A percentile compares a stretch with the other conserved stretches of the same genome.
phyloP scores from a whole-genome alignment of 2,888 invertebrate genomes.

The Hipparchia sbordonii region DNA sequence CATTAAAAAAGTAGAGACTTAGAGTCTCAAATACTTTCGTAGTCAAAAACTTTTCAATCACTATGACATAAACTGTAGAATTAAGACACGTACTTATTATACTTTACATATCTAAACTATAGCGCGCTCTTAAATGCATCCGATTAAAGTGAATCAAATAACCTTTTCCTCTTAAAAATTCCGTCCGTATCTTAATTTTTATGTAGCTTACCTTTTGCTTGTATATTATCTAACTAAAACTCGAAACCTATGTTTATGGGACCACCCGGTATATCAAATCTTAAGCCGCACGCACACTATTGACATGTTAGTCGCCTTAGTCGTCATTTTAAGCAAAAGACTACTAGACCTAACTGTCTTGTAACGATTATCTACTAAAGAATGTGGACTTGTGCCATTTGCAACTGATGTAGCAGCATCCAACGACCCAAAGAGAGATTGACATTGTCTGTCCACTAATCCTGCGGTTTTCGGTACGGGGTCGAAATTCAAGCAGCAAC shows the following conservation, averaged over 20 bases:
- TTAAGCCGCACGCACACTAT: constrained; percentile 44
- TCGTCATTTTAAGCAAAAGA: no score
- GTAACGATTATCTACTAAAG: no score
- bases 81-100: not conserved
- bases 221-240: constrained; percentile 64
- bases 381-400: no score
- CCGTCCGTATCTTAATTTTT: constrained; percentile 71
- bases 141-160: constrained; percentile 58
- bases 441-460: no score
- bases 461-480: no score
- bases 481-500: no score
- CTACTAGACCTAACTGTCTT: no score
- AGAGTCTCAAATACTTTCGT: not conserved
- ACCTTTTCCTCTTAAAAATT: constrained; percentile 55
- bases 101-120: constrained; percentile 38
- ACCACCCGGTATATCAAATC: constrained; percentile 66
- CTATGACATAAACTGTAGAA: not conserved
- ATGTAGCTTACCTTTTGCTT: constrained; percentile 66
- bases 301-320: not conserved
- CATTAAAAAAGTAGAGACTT: not conserved
- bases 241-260: constrained; percentile 55
- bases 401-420: no score
- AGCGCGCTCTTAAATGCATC: constrained; percentile 52
- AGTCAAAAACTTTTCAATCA: not conserved
- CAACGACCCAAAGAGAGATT: no score